These are phyloP conservation scores for Syritta pipiens DNA, from an alignment of 2,888 invertebrate species.

Conservation along the genomic window DNA sequence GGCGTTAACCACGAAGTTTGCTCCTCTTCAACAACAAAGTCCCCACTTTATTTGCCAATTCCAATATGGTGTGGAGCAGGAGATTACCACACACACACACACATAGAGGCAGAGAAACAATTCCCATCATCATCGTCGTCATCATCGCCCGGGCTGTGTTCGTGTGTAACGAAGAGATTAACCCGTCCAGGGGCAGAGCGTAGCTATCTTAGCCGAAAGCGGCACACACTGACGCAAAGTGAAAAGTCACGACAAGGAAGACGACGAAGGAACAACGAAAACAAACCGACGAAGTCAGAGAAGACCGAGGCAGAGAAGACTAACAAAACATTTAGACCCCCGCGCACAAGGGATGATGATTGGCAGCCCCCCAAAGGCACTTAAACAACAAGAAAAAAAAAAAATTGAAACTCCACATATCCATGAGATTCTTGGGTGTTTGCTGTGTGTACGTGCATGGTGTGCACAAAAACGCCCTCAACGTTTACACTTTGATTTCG, in stretches of 20 bases:
- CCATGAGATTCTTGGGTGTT: slow-evolving; percentile 49
- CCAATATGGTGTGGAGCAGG: slow-evolving; percentile 35
- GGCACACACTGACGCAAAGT: no score
- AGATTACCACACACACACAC: slow-evolving; percentile 20
- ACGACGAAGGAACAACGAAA: slow-evolving; percentile 35
- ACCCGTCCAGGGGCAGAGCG: slow-evolving; percentile 31
- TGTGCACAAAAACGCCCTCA: slow-evolving; percentile 50
- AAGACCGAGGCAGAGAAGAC: slow-evolving; percentile 14
- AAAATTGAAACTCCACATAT: slow-evolving; percentile 33
- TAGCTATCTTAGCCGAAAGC: no score
- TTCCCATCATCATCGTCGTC: slow-evolving; percentile 10
- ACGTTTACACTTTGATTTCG: slow-evolving; percentile 55
- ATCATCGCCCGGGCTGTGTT: background rate
- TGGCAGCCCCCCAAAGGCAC: slow-evolving; percentile 51
- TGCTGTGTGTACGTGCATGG: slow-evolving; percentile 53
- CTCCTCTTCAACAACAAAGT: slow-evolving; percentile 41
- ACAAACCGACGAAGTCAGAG: slow-evolving; percentile 26
- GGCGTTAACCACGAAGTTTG: slow-evolving; percentile 24
- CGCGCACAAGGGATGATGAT: slow-evolving; percentile 48
- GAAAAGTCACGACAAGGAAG: slow-evolving; percentile 29
- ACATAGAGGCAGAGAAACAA: background rate
- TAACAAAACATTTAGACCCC: slow-evolving; percentile 34
- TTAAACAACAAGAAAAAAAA: slow-evolving; percentile 13
- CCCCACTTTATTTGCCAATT: slow-evolving; percentile 48
- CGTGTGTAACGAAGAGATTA: slow-evolving; percentile 39